Percentiles rank a stretch among this genome's conserved stretches.
Conservation (phyloP, 2,113 vertebrate genomes). For the Cettia cetti region DNA sequence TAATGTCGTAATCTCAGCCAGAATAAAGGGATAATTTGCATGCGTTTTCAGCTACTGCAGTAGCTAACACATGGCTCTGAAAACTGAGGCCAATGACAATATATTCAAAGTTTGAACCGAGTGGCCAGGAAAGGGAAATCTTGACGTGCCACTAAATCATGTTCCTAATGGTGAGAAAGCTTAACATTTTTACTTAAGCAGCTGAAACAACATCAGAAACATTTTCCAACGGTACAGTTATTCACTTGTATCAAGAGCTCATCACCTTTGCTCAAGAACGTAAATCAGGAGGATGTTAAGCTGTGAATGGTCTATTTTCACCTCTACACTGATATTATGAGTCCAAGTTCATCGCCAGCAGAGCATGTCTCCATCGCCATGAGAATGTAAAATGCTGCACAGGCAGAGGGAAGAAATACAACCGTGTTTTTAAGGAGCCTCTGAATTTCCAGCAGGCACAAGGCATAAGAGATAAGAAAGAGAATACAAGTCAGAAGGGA, state of each 20-base stretch:
- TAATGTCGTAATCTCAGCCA: constrained; percentile 18
- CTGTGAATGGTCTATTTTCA: constrained; percentile 26
- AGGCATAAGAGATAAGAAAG: constrained; percentile 20
- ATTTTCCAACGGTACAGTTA: constrained; percentile 35
- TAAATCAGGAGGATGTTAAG: background rate
- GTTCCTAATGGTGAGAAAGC: constrained; percentile 31
- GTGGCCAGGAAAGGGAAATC: constrained; percentile 40
- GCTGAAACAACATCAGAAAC: constrained; percentile 69
- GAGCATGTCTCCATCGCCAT: background rate
- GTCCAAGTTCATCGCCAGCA: background rate
- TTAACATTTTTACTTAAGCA: constrained; percentile 49
- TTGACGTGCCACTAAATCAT: constrained; percentile 52
- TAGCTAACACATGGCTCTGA: constrained; percentile 15
- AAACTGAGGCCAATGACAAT: constrained; percentile 15
- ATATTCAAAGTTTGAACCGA: constrained; percentile 5
- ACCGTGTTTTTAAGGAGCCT: background rate
- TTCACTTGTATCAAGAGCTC: constrained; percentile 32
- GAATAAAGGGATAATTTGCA: constrained; percentile 59
- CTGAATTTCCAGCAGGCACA: background rate
- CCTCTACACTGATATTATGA: background rate
- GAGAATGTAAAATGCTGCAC: background rate
- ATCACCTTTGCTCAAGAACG: background rate
- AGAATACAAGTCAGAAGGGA: background rate
- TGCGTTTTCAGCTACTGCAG: constrained; percentile 21
- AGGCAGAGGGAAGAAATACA: background rate